These are phyloP conservation scores for Mesorhabditis spiculigera DNA, from an alignment of 2,888 invertebrate species.

Conservation along the genomic window DNA sequence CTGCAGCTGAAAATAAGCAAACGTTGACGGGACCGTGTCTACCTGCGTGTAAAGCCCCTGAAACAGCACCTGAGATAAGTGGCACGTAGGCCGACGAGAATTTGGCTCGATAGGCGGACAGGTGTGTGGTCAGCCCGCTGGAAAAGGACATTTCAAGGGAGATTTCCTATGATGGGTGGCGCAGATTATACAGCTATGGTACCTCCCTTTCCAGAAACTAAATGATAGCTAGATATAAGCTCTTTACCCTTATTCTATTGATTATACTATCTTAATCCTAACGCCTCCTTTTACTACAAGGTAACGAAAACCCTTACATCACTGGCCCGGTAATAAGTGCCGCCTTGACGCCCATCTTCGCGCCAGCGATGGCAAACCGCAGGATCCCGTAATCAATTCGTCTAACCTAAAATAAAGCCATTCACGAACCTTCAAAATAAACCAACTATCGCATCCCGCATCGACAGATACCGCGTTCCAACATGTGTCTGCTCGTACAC, in stretches of 20 bases:
- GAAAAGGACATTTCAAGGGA: conserved; percentile 3
- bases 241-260: no score
- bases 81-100: conserved; percentile 45
- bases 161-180: no score
- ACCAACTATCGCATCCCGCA: conserved; percentile 35
- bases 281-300: neutral
- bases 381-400: conserved; percentile 40
- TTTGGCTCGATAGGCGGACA: conserved; percentile 34
- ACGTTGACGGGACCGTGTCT: conserved; percentile 10
- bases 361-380: conserved; percentile 37
- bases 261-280: no score
- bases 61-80: neutral
- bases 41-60: conserved; percentile 17
- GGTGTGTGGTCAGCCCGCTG: conserved; percentile 38
- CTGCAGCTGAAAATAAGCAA: conserved; percentile 37
- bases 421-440: neutral
- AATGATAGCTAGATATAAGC: neutral
- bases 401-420: conserved; percentile 21
- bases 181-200: no score
- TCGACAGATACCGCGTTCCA: conserved; percentile 34
- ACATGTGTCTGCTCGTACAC: conserved; percentile 36
- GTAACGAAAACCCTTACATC: conserved; percentile 24
- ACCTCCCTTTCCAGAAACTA: no score
- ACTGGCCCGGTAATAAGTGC: conserved; percentile 39
- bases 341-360: conserved; percentile 33